Conservation (phyloP, 2,888 invertebrate species). For the Tyria jacobaeae region DNA sequence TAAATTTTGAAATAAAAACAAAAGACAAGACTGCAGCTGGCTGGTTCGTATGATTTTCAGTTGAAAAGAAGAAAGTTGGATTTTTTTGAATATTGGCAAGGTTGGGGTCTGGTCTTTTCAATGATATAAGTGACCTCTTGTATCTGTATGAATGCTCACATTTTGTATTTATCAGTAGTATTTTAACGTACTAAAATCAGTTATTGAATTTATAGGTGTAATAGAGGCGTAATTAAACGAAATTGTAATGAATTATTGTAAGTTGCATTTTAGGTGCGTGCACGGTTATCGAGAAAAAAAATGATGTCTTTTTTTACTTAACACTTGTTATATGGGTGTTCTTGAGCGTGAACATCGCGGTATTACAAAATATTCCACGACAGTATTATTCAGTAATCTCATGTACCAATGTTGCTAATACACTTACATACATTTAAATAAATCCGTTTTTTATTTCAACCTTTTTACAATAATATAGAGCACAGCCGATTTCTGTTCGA, state of each 20-base stretch:
- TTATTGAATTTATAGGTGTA: constrained; percentile 84
- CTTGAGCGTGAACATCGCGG: constrained; percentile 59
- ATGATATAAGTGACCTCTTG: constrained; percentile 68
- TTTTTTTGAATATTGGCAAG: constrained; percentile 32
- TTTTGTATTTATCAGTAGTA: constrained; percentile 83
- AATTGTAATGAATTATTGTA: constrained; percentile 67
- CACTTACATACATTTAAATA: constrained; percentile 86
- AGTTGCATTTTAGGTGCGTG: constrained; percentile 73
- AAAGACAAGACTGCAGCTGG: constrained; percentile 24
- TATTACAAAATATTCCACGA: constrained; percentile 74
- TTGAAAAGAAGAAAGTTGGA: background rate
- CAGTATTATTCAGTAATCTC: constrained; percentile 86
- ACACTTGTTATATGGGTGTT: constrained; percentile 74
- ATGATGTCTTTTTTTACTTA: constrained; percentile 71
- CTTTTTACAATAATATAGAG: background rate
- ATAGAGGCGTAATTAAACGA: constrained; percentile 70
- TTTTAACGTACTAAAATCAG: constrained; percentile 66
- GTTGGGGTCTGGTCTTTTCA: constrained; percentile 28
- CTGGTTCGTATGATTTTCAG: constrained; percentile 16
- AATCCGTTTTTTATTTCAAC: constrained; percentile 57
- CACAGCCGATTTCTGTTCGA: background rate
- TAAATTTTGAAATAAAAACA: constrained; percentile 27
- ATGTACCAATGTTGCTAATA: constrained; percentile 87
- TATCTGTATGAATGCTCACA: constrained; percentile 84
- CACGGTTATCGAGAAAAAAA: constrained; percentile 73